Percentiles rank a stretch among this genome's conserved stretches.
These are phyloP conservation scores for Yponomeuta evonymella DNA, from an alignment of 2,888 invertebrate species.

Conservation along the genomic window DNA sequence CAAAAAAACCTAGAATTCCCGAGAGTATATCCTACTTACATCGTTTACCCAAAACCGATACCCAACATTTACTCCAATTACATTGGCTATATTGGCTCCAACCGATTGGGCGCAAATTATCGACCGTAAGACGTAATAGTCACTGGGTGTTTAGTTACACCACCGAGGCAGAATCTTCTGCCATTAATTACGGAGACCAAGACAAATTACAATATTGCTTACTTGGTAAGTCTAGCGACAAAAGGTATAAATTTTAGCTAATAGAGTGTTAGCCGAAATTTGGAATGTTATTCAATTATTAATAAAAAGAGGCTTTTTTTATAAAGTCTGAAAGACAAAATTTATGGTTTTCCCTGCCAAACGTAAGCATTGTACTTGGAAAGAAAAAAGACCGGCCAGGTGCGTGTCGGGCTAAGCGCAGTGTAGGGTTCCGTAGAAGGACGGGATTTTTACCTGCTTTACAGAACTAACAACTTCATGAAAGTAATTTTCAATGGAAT, in stretches of 20 bases:
- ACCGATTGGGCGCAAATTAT: background rate
- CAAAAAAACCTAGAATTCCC: too few relatives aligned
- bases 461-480: too few relatives aligned
- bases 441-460: too few relatives aligned
- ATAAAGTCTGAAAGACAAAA: too few relatives aligned
- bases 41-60: background rate
- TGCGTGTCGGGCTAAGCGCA: too few relatives aligned
- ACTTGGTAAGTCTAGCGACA: background rate
- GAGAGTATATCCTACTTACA: background rate
- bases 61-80: background rate
- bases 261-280: background rate
- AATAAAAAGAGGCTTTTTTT: too few relatives aligned
- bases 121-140: constrained; percentile 1
- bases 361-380: too few relatives aligned
- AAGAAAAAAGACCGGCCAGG: too few relatives aligned
- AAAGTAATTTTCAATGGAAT: too few relatives aligned
- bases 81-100: background rate
- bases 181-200: constrained; percentile 14
- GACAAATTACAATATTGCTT: constrained; percentile 15
- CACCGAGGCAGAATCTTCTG: background rate
- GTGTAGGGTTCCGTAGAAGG: too few relatives aligned
- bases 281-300: background rate
- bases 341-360: too few relatives aligned
- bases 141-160: constrained; percentile 1
- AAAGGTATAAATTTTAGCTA: background rate